phyloP scores from a whole-genome alignment of 2,113 vertebrate genomes.

The Nesogale talazaci region DNA sequence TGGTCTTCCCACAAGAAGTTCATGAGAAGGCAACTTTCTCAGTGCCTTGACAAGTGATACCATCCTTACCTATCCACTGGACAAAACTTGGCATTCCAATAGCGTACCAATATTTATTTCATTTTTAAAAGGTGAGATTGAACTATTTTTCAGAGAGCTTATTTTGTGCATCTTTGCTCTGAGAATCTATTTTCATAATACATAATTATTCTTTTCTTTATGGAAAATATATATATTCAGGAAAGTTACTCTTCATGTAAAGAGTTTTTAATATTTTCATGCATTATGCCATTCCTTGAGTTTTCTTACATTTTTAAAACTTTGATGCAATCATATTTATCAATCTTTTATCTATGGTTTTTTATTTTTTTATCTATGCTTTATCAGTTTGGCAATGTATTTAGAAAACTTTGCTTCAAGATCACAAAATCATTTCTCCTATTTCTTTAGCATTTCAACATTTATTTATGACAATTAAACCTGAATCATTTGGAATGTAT shows the following conservation, averaged over 20 bases:
- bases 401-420: background rate
- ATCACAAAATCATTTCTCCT: background rate
- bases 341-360: background rate
- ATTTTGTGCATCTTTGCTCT: background rate
- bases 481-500: background rate
- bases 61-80: background rate
- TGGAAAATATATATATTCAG: background rate
- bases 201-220: background rate
- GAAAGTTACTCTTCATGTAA: background rate
- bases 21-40: background rate
- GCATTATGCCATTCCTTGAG: background rate
- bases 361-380: background rate
- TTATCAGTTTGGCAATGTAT: background rate
- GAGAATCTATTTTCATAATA: background rate
- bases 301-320: too few species aligned
- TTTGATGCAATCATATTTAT: background rate
- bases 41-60: background rate
- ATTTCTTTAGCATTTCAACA: background rate
- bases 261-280: background rate
- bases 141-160: background rate
- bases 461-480: background rate
- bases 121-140: background rate
- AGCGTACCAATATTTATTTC: background rate
- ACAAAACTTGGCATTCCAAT: background rate
- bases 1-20: background rate